phyloP scores from a whole-genome alignment of 2,888 invertebrate genomes.

The Tortricodes alternella region DNA sequence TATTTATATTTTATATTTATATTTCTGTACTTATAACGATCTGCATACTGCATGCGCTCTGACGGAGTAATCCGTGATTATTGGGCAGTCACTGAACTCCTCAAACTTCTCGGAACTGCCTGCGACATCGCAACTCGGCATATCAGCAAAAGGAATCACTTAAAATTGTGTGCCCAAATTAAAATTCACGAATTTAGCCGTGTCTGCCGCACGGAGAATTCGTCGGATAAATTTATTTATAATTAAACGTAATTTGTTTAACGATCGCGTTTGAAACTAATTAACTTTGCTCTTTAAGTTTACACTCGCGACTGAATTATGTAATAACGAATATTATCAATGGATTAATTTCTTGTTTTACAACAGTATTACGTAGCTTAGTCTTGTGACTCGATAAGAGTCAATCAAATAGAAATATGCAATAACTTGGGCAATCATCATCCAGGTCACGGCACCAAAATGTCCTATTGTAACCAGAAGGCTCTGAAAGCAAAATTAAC shows the following conservation, averaged over 20 bases:
- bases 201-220: conserved; percentile 46
- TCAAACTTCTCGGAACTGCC: conserved; percentile 23
- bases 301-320: conserved; percentile 8
- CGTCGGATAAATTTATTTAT: conserved; percentile 53
- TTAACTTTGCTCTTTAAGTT: conserved; percentile 33
- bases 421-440: too few relatives aligned
- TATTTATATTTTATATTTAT: too few relatives aligned
- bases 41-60: background rate
- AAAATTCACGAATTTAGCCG: conserved; percentile 73
- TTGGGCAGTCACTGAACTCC: background rate
- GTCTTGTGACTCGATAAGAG: too few relatives aligned
- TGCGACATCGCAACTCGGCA: conserved; percentile 41
- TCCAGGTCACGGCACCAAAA: too few relatives aligned
- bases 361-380: too few relatives aligned
- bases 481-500: too few relatives aligned
- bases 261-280: conserved; percentile 40
- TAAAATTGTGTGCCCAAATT: conserved; percentile 67
- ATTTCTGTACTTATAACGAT: too few relatives aligned
- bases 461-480: too few relatives aligned
- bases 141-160: conserved; percentile 67
- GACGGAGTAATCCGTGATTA: background rate
- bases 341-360: too few relatives aligned
- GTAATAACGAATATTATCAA: background rate
- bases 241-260: conserved; percentile 65
- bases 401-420: too few relatives aligned